phyloP scores from a whole-genome alignment of 1,140 invertebrate genomes.

The Apis dorsata region DNA sequence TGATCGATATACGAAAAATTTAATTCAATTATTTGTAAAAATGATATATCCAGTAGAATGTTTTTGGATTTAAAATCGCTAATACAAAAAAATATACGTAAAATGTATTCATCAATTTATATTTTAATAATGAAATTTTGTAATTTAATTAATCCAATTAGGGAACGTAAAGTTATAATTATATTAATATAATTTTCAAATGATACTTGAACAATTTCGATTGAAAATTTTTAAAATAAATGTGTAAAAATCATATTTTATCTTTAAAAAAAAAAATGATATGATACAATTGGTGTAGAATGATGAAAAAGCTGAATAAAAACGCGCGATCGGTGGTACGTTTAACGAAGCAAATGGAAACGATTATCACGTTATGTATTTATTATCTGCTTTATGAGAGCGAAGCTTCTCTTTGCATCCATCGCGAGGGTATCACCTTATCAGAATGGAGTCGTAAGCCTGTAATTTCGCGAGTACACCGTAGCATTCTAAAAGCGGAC shows the following conservation, averaged over 20 bases:
- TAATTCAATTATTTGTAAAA: too few species aligned
- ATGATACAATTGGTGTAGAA: too few species aligned
- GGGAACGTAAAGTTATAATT: too few species aligned
- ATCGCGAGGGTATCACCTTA: slow-evolving; percentile 34
- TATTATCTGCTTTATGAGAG: neutral
- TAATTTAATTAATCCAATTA: neutral
- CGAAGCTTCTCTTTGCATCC: slow-evolving; percentile 19
- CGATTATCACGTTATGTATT: neutral
- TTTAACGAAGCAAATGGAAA: neutral
- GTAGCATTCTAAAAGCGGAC: slow-evolving; percentile 71
- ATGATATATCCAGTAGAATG: too few species aligned
- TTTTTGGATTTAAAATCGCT: too few species aligned
- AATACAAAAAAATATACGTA: too few species aligned
- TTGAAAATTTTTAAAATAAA: neutral
- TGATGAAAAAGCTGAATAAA: too few species aligned
- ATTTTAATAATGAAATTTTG: neutral
- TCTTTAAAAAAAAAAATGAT: neutral
- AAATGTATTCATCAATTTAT: too few species aligned
- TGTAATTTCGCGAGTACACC: slow-evolving; percentile 65
- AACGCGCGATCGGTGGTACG: neutral
- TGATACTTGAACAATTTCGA: neutral
- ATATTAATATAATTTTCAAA: neutral
- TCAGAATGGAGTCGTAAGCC: slow-evolving; percentile 72
- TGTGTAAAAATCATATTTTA: neutral
- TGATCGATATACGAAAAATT: too few species aligned